Evolutionary conservation across 2,113 vertebrate genomes (phyloP), one percentile per base, ranked within the genome.

Genomic region (Nymphicus hollandicus): DNA sequence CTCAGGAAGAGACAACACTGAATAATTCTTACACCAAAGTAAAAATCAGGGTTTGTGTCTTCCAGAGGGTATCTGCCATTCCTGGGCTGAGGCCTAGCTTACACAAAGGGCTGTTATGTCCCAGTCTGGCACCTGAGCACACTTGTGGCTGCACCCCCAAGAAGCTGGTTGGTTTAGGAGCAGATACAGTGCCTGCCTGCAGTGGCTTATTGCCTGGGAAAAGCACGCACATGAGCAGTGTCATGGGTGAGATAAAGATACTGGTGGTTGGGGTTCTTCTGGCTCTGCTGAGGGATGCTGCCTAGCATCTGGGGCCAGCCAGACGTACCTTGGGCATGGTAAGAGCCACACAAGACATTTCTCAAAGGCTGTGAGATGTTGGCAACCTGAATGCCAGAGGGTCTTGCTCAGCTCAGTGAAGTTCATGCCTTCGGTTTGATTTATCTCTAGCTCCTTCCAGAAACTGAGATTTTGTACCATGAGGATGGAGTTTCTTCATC

Each of bases 121-220:
- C 37, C n/a, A 46, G 29, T 23, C 43, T 81, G 61, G 27, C 23
- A 60, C 14, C 18, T 5, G 1, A 24, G 4, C n/a, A 25, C 2
- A 0, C 0, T 1, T 19, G 43, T 60, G 50, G 19, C 33, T 16
- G 2, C 44, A 53, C 16, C 25, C 58, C 31, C 18, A 15, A 28
- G 43, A 37, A 55, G 15, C 6, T 11, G 13, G 10, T 47, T 31
- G 37, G 10, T 86, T 47, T 35, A 53, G 50, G 37, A 74, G 10
- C 9, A 24, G 53, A 16, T 8, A 39, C 8, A 25, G 61, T 3
- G 0, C 4, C 0, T 7, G 5, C 12, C 28, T 56, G n/a, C 31
- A 79, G 39, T 60, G 85, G 31, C 29, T 66, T 10, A 3, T n/a
- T 28, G 1, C 25, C 44, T 23, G 47, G 35, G 49, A 12, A 3